phyloP scores from a whole-genome alignment of 2,888 invertebrate species.

The Apamea monoglypha region DNA sequence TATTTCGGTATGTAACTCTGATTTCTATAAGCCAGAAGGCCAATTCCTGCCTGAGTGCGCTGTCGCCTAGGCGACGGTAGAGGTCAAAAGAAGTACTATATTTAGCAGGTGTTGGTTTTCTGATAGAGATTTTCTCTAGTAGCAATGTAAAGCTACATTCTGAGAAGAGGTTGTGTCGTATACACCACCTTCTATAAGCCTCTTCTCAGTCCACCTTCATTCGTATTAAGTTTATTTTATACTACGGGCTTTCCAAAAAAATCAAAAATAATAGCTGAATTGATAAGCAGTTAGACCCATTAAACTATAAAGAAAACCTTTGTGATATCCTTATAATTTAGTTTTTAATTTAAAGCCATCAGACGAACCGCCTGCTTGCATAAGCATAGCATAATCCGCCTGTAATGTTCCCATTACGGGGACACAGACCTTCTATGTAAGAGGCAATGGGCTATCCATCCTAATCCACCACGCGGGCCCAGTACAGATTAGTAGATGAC shows the following conservation, averaged over 20 bases:
- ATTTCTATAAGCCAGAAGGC: conserved; percentile 17
- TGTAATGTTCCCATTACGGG: too few species aligned
- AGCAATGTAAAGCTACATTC: background rate
- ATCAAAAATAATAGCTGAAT: background rate
- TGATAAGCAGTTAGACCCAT: background rate
- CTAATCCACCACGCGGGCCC: too few species aligned
- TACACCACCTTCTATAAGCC: background rate
- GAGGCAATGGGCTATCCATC: too few species aligned
- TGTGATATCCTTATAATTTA: too few species aligned
- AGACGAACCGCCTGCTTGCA: too few species aligned
- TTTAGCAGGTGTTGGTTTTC: conserved; percentile 8
- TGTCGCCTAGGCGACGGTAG: background rate
- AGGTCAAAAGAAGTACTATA: background rate
- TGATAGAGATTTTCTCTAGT: background rate
- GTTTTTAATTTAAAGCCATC: too few species aligned
- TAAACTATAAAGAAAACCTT: too few species aligned
- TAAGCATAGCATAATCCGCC: too few species aligned
- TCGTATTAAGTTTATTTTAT: background rate
- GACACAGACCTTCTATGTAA: too few species aligned
- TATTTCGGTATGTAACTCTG: conserved; percentile 40
- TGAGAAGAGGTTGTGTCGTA: background rate
- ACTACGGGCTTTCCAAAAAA: background rate
- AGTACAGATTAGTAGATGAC: too few species aligned
- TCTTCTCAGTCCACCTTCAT: too few species aligned
- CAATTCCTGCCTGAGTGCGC: too few species aligned